Evolutionary conservation across 2,797 vertebrate species (phyloP), one percentile per base, ranked within the genome.

Genomic region (Pipistrellus kuhlii): DNA sequence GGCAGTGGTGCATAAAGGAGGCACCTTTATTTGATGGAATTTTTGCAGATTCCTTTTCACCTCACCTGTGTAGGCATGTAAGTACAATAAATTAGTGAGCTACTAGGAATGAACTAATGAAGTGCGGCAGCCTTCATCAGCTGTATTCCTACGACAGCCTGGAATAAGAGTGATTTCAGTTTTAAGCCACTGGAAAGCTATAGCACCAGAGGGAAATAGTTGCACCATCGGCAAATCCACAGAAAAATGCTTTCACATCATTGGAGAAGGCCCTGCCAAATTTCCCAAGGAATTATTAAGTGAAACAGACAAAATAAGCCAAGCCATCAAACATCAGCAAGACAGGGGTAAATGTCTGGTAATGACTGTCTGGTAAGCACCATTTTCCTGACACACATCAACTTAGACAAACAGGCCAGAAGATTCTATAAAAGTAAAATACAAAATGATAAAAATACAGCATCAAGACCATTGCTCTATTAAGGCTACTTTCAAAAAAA

Each of bases 271-370:
- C 55, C 95, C 83, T 88, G 93, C 44, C 95, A 97, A 94, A 90
- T 95, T 83, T 94, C 73, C 91, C 77, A 53, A 85, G 88, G 41
- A 97, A 96, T 96, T 97, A 71, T 48, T 86, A 48, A 85, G 73
- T 90, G 88, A 94, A 96, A 66, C 77, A 97, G 80, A 95, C 62
- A 96, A 98, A 96, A 96, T 64, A 97, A 68, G 27, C 68, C 93
- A 97, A 92, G 64, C 83, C 69, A 90, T 97, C 71, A 97, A 88
- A 96, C 75, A 71, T 1, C 0, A 0, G 92, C 82, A 96, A 93
- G 73, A 91, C 89, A 90, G 21, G 25, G 71, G 35, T 59, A 32
- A 93, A 73, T 78, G 53, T 21, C 69, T 59, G 17, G 51, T 83
- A 75, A 94, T 59, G 44, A 93, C 72, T 78, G 53, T 18, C 69